Percentiles rank a stretch among this genome's conserved stretches.
Conservation (phyloP, 2,888 invertebrate genomes). For the Piscicola geometra region DNA sequence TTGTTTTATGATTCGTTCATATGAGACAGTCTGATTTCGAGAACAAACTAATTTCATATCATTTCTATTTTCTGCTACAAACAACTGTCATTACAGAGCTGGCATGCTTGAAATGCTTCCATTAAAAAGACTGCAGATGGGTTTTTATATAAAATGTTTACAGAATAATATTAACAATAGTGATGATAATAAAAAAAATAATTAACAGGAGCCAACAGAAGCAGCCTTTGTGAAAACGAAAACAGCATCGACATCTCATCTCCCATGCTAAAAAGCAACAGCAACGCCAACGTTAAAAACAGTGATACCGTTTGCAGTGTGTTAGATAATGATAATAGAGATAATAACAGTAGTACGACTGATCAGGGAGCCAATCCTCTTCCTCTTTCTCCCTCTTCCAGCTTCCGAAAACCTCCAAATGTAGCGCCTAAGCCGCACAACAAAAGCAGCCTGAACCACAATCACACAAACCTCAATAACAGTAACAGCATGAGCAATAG, state of each 20-base stretch:
- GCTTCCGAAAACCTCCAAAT: slow-evolving; percentile 2
- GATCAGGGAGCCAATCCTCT: background rate
- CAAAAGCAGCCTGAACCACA: background rate
- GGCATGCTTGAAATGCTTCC: too few relatives aligned
- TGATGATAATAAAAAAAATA: too few relatives aligned
- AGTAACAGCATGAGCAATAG: background rate
- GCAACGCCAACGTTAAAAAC: background rate
- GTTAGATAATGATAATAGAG: background rate
- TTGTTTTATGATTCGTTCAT: too few relatives aligned
- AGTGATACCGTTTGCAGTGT: background rate
- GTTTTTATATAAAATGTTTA: too few relatives aligned
- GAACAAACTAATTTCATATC: too few relatives aligned
- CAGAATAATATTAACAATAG: too few relatives aligned
- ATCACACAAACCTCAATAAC: slow-evolving; percentile 3
- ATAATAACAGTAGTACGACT: background rate
- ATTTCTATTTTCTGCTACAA: too few relatives aligned
- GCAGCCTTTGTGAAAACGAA: background rate
- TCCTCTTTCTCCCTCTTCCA: background rate
- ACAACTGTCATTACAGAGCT: too few relatives aligned
- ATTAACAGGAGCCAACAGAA: background rate
- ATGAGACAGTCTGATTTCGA: too few relatives aligned
- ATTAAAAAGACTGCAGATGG: too few relatives aligned
- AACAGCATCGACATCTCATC: background rate
- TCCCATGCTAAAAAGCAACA: background rate
- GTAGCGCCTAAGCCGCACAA: slow-evolving; percentile 29